Base-by-base conservation (phyloP, 2,113 vertebrate species). In the Anhinga rufa region DNA sequence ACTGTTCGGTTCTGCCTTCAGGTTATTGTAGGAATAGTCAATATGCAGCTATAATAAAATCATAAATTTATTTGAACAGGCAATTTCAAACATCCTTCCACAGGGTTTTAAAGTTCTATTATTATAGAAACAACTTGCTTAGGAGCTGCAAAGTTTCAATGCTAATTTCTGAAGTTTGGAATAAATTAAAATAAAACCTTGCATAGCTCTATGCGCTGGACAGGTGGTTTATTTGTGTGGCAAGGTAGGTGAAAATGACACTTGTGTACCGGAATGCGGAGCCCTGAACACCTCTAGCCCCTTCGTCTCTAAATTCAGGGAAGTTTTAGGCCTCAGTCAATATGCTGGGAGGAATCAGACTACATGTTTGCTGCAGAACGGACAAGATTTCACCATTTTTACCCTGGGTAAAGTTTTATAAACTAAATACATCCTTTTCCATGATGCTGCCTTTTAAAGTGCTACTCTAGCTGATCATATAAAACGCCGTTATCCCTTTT, bases 51-150 rank as follows among this genome's bases (percentile, higher is more conserved):
- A 82, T 97, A 98, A 98, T 98, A 98, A 98, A 98, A 98, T 97
- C 97, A 98, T 98, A 98, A 98, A 98, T 98, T 98, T 98, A 85
- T 98, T 97, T 96, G 98, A 98, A 97, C 93, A 98, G 98, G 98
- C 98, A 98, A 98, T 98, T 98, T 98, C n/a, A 19, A 98, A 97
- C 79, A 93, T 83, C 95, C 87, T 98, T 97, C 91, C 94, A 97
- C 25, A 52, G 96, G 64, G 91, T 94, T 97, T 97, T 92, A 97
- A 98, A 96, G 97, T 93, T 96, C 96, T 98, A 65, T 95, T 97
- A 92, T 96, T 97, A 92, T 86, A 93, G 82, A 94, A 97, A 90
- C 62, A 97, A 95, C 86, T 97, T 95, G 65, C 93, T 98, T 95
- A 90, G 93, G 94, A 96, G 34, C 81, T 91, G 74, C 64, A 88